Percentiles rank a stretch among this genome's conserved stretches.
These are phyloP conservation scores for Scalopus aquaticus DNA, from an alignment of 2,113 vertebrate species.

Conservation along the genomic window DNA sequence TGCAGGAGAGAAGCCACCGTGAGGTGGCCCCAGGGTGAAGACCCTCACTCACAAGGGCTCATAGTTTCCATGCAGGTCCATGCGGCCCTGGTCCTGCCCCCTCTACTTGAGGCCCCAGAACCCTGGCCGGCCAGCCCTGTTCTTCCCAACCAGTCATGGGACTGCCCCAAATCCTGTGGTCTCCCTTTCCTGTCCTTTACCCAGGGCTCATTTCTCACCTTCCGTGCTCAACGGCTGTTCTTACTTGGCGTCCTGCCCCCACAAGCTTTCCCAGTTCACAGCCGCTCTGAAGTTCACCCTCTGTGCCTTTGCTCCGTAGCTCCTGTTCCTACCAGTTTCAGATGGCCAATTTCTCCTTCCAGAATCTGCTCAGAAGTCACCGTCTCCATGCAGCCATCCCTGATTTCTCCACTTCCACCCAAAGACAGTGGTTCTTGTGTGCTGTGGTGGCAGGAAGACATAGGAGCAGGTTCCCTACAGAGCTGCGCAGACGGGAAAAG, in stretches of 20 bases:
- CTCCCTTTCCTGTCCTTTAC: not conserved
- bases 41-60: not conserved
- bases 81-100: not conserved
- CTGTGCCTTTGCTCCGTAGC: not conserved
- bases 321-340: not conserved
- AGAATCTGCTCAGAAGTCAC: not conserved
- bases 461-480: too few species aligned
- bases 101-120: not conserved
- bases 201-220: not conserved
- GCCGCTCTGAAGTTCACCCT: not conserved
- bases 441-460: too few species aligned
- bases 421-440: not conserved
- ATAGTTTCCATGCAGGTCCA: not conserved
- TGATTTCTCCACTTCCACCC: not conserved
- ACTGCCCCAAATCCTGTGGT: not conserved
- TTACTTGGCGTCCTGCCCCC: not conserved
- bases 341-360: not conserved
- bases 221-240: too few species aligned
- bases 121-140: not conserved
- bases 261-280: not conserved
- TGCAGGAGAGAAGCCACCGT: not conserved
- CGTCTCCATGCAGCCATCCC: not conserved
- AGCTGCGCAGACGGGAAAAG: too few species aligned
- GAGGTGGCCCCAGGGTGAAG: not conserved
- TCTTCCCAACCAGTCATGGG: not conserved